phyloP scores from a whole-genome alignment of 2,888 invertebrate species.

The Embidobia sp. region DNA sequence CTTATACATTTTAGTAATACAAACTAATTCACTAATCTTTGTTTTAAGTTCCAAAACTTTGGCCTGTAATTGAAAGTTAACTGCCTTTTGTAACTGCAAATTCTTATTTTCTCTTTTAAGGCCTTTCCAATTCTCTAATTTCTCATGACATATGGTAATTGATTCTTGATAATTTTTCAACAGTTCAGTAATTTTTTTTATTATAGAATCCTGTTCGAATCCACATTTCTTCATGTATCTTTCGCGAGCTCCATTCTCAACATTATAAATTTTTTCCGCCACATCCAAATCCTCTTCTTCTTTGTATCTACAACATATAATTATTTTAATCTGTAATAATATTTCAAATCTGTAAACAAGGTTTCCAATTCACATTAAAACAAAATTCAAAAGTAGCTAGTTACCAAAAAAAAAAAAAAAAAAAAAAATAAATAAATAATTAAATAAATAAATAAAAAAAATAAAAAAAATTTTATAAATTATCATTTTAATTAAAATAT shows the following conservation, averaged over 20 bases:
- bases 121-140: slow-evolving; percentile 77
- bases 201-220: slow-evolving; percentile 68
- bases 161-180: slow-evolving; percentile 77
- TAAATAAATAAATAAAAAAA: slow-evolving; percentile 4
- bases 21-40: slow-evolving; percentile 77
- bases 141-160: slow-evolving; percentile 71
- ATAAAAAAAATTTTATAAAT: no score
- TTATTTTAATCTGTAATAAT: background rate
- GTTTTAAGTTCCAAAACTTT: slow-evolving; percentile 77
- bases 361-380: no score
- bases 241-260: slow-evolving; percentile 68
- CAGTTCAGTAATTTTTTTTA: slow-evolving; percentile 70
- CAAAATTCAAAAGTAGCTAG: no score
- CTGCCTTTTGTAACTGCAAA: slow-evolving; percentile 75
- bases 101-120: slow-evolving; percentile 76
- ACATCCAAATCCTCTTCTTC: slow-evolving; percentile 70
- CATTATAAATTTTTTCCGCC: slow-evolving; percentile 69
- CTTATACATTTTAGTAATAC: slow-evolving; percentile 80
- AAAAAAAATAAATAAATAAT: background rate
- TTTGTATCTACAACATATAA: slow-evolving; percentile 71
- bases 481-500: no score
- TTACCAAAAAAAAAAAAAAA: no score
- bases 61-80: slow-evolving; percentile 71
- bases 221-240: slow-evolving; percentile 70
- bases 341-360: background rate